Evolutionary conservation across 2,113 vertebrate genomes (phyloP).

Genomic region (Notarius lentiginosus): DNA sequence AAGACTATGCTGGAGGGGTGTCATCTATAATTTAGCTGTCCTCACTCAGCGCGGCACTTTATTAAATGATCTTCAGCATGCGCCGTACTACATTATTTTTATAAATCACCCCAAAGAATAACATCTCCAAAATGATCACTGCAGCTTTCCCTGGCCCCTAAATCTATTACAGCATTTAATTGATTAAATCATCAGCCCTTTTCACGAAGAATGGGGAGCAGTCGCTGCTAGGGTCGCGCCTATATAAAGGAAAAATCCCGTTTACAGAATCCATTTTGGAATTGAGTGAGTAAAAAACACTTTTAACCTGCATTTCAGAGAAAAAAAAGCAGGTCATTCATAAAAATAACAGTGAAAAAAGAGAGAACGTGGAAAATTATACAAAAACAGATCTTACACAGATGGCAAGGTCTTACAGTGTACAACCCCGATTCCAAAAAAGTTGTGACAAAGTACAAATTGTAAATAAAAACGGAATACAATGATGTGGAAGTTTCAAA

Average conservation of each 20-base stretch:
- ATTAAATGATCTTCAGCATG: conserved; percentile 69
- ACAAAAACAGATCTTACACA: neutral
- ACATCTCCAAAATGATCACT: conserved; percentile 65
- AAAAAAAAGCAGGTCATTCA: neutral
- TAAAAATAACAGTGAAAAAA: neutral
- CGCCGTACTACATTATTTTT: conserved; percentile 66
- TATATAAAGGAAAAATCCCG: conserved; percentile 10
- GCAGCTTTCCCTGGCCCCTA: conserved; percentile 53
- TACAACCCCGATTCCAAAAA: neutral
- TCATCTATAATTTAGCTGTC: conserved; percentile 58
- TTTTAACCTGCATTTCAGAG: neutral
- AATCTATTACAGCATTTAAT: conserved; percentile 63
- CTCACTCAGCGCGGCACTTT: conserved; percentile 54
- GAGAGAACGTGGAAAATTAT: neutral
- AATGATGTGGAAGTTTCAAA: no score
- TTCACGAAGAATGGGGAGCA: conserved; percentile 38
- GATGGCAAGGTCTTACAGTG: neutral
- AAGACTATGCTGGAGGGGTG: conserved; percentile 42
- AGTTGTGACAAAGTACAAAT: no score
- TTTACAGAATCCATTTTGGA: neutral
- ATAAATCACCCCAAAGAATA: conserved; percentile 70
- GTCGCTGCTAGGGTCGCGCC: conserved; percentile 32
- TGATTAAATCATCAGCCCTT: conserved; percentile 58
- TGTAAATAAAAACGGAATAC: no score
- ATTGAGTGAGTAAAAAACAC: neutral